These are phyloP conservation scores for Monopis laevigella DNA, from an alignment of 2,888 invertebrate genomes.

Conservation along the genomic window DNA sequence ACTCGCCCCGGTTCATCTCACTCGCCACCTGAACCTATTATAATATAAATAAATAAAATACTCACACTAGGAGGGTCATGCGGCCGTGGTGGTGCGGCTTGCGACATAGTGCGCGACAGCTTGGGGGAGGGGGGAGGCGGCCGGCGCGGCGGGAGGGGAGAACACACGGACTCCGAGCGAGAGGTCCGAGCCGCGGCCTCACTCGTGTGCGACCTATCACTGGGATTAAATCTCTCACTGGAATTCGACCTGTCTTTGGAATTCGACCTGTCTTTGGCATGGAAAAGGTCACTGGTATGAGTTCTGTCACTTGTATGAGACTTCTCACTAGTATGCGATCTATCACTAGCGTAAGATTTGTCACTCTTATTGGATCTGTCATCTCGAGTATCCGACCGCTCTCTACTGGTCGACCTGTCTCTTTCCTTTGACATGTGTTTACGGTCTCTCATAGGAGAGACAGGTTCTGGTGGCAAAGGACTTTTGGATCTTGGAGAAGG, in stretches of 20 bases:
- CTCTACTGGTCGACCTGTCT: no score
- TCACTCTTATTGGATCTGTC: no score
- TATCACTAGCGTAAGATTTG: background rate
- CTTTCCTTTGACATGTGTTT: no score
- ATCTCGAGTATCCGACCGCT: no score
- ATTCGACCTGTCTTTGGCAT: conserved; percentile 1
- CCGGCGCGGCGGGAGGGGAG: conserved; percentile 19
- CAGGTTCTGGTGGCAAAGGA: no score
- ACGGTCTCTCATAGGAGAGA: no score
- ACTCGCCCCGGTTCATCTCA: no score
- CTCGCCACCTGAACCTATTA: no score
- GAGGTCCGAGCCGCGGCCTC: conserved; percentile 10
- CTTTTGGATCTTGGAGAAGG: no score
- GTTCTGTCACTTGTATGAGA: background rate
- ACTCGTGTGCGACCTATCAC: background rate
- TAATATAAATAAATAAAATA: conserved; percentile 9
- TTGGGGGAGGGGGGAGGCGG: conserved; percentile 27
- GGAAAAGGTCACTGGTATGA: background rate
- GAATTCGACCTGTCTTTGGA: background rate
- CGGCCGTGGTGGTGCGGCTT: conserved; percentile 33
- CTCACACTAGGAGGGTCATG: conserved; percentile 40
- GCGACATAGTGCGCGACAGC: conserved; percentile 41
- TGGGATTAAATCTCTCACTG: background rate
- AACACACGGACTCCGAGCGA: conserved; percentile 14
- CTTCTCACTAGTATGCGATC: background rate